Conservation (phyloP, 92 coral and sea anemone genomes). For the Heliopora coerulea region DNA sequence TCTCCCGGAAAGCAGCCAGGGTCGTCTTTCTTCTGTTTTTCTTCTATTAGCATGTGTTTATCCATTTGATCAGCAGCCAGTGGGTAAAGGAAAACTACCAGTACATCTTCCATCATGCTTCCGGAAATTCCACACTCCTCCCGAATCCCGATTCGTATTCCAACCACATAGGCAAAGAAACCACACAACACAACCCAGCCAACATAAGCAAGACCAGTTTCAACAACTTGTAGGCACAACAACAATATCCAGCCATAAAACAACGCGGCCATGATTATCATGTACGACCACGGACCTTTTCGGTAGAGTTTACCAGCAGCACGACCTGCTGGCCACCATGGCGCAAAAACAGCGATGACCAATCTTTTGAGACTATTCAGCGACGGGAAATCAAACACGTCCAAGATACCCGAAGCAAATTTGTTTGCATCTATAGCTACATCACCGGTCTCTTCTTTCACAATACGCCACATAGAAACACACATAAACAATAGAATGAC, state of each 20-base stretch:
- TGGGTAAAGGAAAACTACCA: slow-evolving; percentile 63
- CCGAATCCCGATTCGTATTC: slow-evolving; percentile 57
- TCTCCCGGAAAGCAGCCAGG: background rate
- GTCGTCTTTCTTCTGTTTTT: background rate
- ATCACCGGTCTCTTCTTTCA: slow-evolving; percentile 73
- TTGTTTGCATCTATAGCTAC: slow-evolving; percentile 59
- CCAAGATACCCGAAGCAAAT: slow-evolving; percentile 57
- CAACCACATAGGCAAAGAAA: slow-evolving; percentile 68
- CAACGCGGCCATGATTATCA: slow-evolving; percentile 59
- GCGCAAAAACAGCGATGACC: slow-evolving; percentile 54
- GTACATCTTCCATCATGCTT: slow-evolving; percentile 68
- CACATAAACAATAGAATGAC: slow-evolving; percentile 64
- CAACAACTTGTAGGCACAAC: slow-evolving; percentile 45
- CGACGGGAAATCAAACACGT: slow-evolving; percentile 45
- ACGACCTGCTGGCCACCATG: slow-evolving; percentile 63
- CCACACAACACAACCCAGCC: slow-evolving; percentile 83
- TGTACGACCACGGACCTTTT: slow-evolving; percentile 37
- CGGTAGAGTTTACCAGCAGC: slow-evolving; percentile 61
- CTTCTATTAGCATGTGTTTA: slow-evolving; percentile 51
- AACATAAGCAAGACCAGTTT: slow-evolving; percentile 62
- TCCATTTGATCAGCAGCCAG: slow-evolving; percentile 81
- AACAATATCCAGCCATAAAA: slow-evolving; percentile 61
- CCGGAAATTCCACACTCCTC: slow-evolving; percentile 65
- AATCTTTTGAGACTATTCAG: slow-evolving; percentile 3
- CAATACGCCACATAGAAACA: slow-evolving; percentile 69